Evolutionary conservation across 2,888 invertebrate species (phyloP).

Genomic region (Ormyrus rosae): DNA sequence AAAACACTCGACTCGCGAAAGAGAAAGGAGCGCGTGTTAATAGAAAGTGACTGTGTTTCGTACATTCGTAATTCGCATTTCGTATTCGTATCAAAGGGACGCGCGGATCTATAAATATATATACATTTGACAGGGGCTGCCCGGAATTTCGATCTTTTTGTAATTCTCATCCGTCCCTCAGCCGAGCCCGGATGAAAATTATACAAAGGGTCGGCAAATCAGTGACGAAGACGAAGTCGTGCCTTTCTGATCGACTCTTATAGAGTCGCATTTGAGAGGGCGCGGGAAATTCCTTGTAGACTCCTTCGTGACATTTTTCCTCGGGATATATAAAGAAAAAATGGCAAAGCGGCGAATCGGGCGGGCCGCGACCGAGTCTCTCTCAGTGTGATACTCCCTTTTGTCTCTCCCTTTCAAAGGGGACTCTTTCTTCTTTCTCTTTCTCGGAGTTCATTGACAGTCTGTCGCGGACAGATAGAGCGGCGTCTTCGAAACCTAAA

Average conservation of each 20-base stretch:
- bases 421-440: neutral
- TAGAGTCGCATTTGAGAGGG: conserved; percentile 23
- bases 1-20: conserved; percentile 40
- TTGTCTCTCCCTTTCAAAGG: neutral
- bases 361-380: conserved; percentile 5
- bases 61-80: conserved; percentile 24
- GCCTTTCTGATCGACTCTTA: conserved; percentile 39
- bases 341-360: conserved; percentile 18
- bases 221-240: conserved; percentile 20
- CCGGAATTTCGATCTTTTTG: conserved; percentile 33
- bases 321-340: neutral
- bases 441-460: conserved; percentile 56
- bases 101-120: neutral
- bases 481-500: conserved; percentile 49
- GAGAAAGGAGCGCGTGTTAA: conserved; percentile 47
- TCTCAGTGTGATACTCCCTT: conserved; percentile 16
- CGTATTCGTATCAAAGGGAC: conserved; percentile 20
- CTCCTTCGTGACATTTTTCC: conserved; percentile 7
- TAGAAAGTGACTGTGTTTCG: conserved; percentile 48
- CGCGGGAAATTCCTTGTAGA: neutral
- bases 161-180: conserved; percentile 35
- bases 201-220: conserved; percentile 21
- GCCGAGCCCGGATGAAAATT: conserved; percentile 44
- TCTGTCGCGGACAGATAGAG: conserved; percentile 52
- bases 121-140: neutral